Evolutionary conservation across 2,888 invertebrate genomes (phyloP).

Genomic region (Polymixis lichenea): DNA sequence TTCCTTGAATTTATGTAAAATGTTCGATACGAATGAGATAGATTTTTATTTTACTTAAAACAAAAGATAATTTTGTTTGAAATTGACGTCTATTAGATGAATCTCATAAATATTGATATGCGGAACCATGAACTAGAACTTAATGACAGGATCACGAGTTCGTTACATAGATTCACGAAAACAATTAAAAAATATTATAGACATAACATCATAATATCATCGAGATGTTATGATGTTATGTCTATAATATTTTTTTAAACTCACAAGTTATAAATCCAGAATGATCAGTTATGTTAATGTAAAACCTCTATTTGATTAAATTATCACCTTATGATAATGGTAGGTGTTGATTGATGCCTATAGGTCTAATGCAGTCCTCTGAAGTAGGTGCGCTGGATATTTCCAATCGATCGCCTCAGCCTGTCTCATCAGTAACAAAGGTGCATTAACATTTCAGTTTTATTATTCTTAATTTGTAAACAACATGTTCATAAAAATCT

Average conservation of each 20-base stretch:
- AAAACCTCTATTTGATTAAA: background rate
- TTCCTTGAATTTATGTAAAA: too few species aligned
- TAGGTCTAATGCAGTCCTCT: background rate
- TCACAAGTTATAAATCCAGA: background rate
- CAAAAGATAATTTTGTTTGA: background rate
- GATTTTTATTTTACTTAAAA: background rate
- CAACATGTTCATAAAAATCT: background rate
- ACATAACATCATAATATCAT: background rate
- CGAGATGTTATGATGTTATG: too few species aligned
- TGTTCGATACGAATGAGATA: background rate
- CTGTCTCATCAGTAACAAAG: background rate
- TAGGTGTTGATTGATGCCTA: too few species aligned
- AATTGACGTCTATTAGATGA: conserved; percentile 14
- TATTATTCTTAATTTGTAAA: too few species aligned
- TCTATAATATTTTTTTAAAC: too few species aligned
- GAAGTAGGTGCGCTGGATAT: background rate
- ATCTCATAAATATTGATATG: conserved; percentile 20
- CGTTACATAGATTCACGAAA: conserved; percentile 19
- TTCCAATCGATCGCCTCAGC: background rate
- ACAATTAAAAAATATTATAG: conserved; percentile 27
- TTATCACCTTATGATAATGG: background rate
- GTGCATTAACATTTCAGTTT: too few species aligned
- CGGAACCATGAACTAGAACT: conserved; percentile 44
- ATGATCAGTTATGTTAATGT: background rate
- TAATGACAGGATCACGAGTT: conserved; percentile 46